Percentiles rank a stretch among this genome's conserved stretches.
These are phyloP conservation scores for Tetragnatha versicolor DNA, from an alignment of 1,140 invertebrate genomes.

Conservation along the genomic window DNA sequence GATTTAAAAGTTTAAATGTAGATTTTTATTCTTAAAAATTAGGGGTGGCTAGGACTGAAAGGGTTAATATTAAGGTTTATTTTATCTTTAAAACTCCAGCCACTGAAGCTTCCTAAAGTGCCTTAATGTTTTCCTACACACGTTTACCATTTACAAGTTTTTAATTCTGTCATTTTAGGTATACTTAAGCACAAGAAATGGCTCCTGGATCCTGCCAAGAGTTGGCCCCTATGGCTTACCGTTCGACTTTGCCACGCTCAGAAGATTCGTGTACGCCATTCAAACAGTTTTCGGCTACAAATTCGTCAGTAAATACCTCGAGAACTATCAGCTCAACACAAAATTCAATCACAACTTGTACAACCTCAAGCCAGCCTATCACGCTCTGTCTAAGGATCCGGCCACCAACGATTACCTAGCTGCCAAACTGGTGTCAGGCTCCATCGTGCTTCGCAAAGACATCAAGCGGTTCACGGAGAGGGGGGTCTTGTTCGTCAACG, in stretches of 20 bases:
- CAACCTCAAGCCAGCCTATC: slow-evolving; percentile 65
- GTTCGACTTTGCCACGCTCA: slow-evolving; percentile 59
- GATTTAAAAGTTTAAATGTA: too few relatives aligned
- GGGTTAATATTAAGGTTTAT: not conserved
- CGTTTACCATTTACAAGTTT: not conserved
- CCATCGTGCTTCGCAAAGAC: slow-evolving; percentile 63
- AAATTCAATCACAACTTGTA: slow-evolving; percentile 66
- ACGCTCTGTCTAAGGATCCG: slow-evolving; percentile 64
- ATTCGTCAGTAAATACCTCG: slow-evolving; percentile 8
- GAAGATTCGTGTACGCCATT: slow-evolving; percentile 57
- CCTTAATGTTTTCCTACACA: not conserved
- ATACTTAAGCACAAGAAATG: slow-evolving; percentile 66
- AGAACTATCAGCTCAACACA: slow-evolving; percentile 57
- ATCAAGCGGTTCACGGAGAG: slow-evolving; percentile 60
- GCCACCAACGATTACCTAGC: slow-evolving; percentile 68
- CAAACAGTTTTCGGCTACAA: slow-evolving; percentile 56
- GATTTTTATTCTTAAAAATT: too few relatives aligned
- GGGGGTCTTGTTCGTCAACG: slow-evolving; percentile 60
- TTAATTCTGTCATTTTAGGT: slow-evolving; percentile 60
- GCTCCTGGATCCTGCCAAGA: slow-evolving; percentile 67
- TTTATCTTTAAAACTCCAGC: not conserved
- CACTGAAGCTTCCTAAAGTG: too few relatives aligned
- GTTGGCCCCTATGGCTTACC: slow-evolving; percentile 61
- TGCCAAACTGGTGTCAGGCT: slow-evolving; percentile 63
- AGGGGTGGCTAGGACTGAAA: too few relatives aligned